Base-by-base conservation (phyloP, 2,113 vertebrate genomes). In the Cyprinus carpio region DNA sequence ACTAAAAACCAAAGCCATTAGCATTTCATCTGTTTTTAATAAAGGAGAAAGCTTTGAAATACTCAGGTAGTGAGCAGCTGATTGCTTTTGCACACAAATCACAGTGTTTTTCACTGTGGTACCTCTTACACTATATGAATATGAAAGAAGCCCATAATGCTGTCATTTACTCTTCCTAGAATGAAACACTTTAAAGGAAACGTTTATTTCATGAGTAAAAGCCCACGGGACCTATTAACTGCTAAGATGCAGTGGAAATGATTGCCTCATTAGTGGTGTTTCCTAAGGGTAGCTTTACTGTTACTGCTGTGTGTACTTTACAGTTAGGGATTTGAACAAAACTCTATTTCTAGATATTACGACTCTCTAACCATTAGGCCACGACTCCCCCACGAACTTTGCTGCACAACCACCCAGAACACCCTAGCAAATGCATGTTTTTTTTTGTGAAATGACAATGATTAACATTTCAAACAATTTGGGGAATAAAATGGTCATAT, bases 1-100 rank as follows among this genome's bases (percentile, higher is more conserved):
- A 20, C 18, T 72, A 75, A 75, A 75, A 75, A 49, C 13, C 37
- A 75, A 74, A 75, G 49, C 29, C 54, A 78, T 78, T 78, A 7
- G 54, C 76, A 60, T 78, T 58, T 16, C 13, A 78, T 60, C n/a
- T 4, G 49, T 58, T 78, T 58, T 78, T 60, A 78, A 78, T 37
- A 78, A 56, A 29, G 37, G 49, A 54, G 27, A 51, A 60, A 27
- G 75, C 51, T 34, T 20, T 58, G 18, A 56, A 78, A 37, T 13
- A 62, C 43, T 46, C 43, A 46, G 43, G 43, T 11, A 46, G 1
- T 16, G 13, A 13, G 23, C 56, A 49, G 6, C 69, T 72, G 31
- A 72, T 40, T 72, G 69, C 69, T n/a, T n/a, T 23, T 67, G 18
- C 64, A 67, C 69, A 72, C 34, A 72, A 72, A 10, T 20, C 34